These are phyloP conservation scores for Atlantisia rogersi DNA, from an alignment of 2,113 vertebrate species.

Conservation along the genomic window DNA sequence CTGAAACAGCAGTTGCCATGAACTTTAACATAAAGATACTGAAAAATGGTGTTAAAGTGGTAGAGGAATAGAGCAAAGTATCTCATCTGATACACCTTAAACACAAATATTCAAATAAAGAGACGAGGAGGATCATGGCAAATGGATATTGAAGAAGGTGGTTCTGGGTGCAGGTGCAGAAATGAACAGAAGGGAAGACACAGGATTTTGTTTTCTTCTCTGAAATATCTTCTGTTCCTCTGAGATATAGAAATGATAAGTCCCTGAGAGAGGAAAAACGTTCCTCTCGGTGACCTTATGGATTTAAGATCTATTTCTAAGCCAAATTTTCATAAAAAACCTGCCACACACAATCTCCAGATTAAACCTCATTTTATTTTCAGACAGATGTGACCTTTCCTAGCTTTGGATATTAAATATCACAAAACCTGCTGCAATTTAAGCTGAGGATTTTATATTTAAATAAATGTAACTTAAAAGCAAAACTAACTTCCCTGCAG, in stretches of 20 bases:
- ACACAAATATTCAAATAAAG: background rate
- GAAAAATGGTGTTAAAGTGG: background rate
- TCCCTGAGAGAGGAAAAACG: slow-evolving; percentile 32
- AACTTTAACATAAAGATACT: background rate
- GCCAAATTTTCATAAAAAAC: slow-evolving; percentile 55
- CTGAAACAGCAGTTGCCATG: fast-evolving
- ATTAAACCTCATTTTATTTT: slow-evolving; percentile 71
- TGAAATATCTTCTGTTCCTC: slow-evolving; percentile 18
- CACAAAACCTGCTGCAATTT: slow-evolving; percentile 66
- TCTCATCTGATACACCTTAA: background rate
- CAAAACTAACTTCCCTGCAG: background rate
- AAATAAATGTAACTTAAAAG: slow-evolving; percentile 50
- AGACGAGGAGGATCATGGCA: fast-evolving
- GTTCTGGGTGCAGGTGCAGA: background rate
- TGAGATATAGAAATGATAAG: background rate
- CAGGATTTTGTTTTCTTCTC: slow-evolving; percentile 8
- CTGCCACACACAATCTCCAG: slow-evolving; percentile 41
- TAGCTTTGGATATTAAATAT: slow-evolving; percentile 74
- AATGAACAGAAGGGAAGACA: background rate
- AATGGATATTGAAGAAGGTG: background rate
- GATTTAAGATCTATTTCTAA: slow-evolving; percentile 67
- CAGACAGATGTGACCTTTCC: slow-evolving; percentile 68
- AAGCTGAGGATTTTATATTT: slow-evolving; percentile 59
- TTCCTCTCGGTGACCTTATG: slow-evolving; percentile 55
- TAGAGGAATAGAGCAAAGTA: background rate